phyloP scores from a whole-genome alignment of 2,888 invertebrate species.

The Neoitamus cyanurus region DNA sequence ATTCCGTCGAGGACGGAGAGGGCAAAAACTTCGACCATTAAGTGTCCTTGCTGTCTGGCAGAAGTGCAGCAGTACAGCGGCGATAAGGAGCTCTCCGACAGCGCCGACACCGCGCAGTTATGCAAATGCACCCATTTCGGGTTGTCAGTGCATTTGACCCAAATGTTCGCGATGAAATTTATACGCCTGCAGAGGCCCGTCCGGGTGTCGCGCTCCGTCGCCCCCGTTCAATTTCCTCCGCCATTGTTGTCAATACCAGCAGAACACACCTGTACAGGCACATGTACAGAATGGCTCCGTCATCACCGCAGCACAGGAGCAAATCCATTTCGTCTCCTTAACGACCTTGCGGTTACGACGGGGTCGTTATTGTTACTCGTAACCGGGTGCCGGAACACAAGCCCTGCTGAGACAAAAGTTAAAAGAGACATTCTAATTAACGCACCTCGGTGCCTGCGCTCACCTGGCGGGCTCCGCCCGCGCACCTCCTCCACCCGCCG shows the following conservation, averaged over 20 bases:
- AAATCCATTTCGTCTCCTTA: slow-evolving; percentile 23
- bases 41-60: slow-evolving; percentile 31
- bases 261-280: neutral
- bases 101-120: slow-evolving; percentile 10
- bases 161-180: slow-evolving; percentile 30
- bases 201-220: neutral
- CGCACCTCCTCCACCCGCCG: neutral
- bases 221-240: slow-evolving; percentile 8
- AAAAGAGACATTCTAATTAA: slow-evolving; percentile 42
- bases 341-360: slow-evolving; percentile 11
- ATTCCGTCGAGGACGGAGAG: neutral
- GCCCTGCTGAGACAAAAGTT: slow-evolving; percentile 36
- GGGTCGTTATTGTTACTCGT: slow-evolving; percentile 1
- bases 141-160: slow-evolving; percentile 29
- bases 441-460: neutral
- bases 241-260: neutral
- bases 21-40: slow-evolving; percentile 38
- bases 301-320: neutral
- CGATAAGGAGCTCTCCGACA: slow-evolving; percentile 17
- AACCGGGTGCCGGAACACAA: neutral
- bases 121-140: slow-evolving; percentile 35
- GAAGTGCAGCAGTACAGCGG: slow-evolving; percentile 3
- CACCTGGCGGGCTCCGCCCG: neutral
- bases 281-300: too few species aligned
- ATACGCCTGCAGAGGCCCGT: slow-evolving; percentile 29